Percentiles rank a stretch among this genome's conserved stretches.
These are phyloP conservation scores for Carduelis carduelis DNA, from an alignment of 2,797 vertebrate genomes.

Conservation along the genomic window DNA sequence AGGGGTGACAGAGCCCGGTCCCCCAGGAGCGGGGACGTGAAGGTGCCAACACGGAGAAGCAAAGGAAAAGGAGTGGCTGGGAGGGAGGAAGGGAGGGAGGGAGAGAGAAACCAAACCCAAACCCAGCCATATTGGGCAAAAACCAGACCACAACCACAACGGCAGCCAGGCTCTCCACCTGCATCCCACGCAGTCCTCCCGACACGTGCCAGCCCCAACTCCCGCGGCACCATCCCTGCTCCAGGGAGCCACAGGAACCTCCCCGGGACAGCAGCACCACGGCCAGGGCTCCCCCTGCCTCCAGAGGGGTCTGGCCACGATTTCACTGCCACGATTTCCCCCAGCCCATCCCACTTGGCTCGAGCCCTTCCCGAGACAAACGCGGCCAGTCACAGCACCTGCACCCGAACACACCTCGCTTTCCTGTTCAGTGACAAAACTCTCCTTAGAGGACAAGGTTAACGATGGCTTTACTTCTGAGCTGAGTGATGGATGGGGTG, in stretches of 20 bases:
- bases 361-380: neutral
- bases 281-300: neutral
- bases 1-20: neutral
- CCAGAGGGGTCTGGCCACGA: neutral
- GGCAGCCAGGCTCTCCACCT: neutral
- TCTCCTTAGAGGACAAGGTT: conserved; percentile 17
- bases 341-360: conserved; percentile 37
- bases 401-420: neutral
- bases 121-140: neutral
- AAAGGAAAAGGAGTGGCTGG: neutral
- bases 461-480: conserved; percentile 39
- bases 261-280: neutral
- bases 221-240: neutral
- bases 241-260: neutral
- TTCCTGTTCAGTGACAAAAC: conserved; percentile 23
- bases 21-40: rapidly evolving
- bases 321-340: neutral
- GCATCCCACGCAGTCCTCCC: neutral
- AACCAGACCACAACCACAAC: neutral
- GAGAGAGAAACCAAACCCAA: neutral
- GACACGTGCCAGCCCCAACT: neutral
- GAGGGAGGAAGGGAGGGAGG: neutral
- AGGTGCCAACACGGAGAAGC: neutral
- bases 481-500: conserved; percentile 55
- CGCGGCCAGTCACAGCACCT: neutral